Conservation (phyloP, 2,888 invertebrate genomes). For the Drosophila melanocephala region DNA sequence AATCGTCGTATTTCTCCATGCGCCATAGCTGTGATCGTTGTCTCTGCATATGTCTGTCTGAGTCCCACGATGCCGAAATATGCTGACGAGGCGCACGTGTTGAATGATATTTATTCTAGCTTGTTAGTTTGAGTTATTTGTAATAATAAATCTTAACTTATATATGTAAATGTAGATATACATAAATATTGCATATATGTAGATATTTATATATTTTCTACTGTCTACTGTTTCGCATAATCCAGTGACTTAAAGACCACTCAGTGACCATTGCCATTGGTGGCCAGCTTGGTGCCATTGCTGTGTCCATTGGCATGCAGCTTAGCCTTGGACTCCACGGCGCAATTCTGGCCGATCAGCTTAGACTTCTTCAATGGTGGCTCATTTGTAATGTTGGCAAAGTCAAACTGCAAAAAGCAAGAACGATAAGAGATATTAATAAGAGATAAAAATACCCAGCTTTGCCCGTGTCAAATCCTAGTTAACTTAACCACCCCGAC, state of each 20-base stretch:
- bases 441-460: background rate
- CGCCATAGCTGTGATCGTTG: too few species aligned
- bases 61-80: too few species aligned
- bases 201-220: slow-evolving; percentile 36
- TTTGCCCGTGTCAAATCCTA: background rate
- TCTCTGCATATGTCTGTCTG: too few species aligned
- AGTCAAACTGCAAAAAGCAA: slow-evolving; percentile 79
- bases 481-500: background rate
- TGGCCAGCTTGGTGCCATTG: slow-evolving; percentile 64
- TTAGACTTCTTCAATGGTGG: slow-evolving; percentile 81
- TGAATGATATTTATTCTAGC: too few species aligned
- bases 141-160: background rate
- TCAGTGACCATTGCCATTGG: slow-evolving; percentile 71
- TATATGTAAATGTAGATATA: slow-evolving; percentile 26
- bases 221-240: slow-evolving; percentile 1
- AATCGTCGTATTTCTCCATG: too few species aligned
- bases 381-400: slow-evolving; percentile 77
- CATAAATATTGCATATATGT: slow-evolving; percentile 16
- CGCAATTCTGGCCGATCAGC: slow-evolving; percentile 55
- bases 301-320: slow-evolving; percentile 69
- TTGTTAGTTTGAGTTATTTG: too few species aligned
- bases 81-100: too few species aligned
- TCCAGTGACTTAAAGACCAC: background rate
- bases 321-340: slow-evolving; percentile 63
- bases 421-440: too few species aligned